phyloP scores from a whole-genome alignment of 2,797 vertebrate species.

The Avahi laniger region DNA sequence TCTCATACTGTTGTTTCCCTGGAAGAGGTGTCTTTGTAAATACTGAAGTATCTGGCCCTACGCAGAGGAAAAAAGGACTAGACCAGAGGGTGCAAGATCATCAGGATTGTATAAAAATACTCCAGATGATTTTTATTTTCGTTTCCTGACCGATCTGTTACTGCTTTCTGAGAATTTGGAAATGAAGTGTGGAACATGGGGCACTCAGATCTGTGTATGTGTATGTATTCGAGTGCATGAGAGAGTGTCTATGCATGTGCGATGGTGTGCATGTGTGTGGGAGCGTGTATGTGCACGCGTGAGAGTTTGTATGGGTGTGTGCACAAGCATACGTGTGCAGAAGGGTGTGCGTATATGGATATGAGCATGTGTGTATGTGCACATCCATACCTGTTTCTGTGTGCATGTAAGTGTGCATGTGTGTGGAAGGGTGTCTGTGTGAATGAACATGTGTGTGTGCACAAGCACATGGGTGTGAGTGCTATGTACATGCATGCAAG shows the following conservation, averaged over 20 bases:
- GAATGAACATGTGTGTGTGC: too few relatives aligned
- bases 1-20: neutral
- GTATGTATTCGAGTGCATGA: neutral
- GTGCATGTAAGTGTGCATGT: neutral
- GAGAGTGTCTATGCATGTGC: too few relatives aligned
- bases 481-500: too few relatives aligned
- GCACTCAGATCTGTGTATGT: neutral
- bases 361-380: neutral
- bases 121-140: neutral
- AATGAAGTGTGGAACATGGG: neutral
- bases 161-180: neutral
- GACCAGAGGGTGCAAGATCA: neutral
- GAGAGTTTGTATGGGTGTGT: neutral
- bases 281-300: neutral
- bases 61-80: neutral
- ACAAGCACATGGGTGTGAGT: neutral
- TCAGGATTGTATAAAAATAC: neutral
- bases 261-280: neutral
- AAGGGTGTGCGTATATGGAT: neutral
- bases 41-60: neutral
- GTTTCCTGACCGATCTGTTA: neutral
- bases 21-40: neutral
- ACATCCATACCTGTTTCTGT: neutral
- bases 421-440: neutral
- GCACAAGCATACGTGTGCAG: rapidly evolving